Percentiles rank a stretch among this genome's conserved stretches.
phyloP scores from a whole-genome alignment of 2,888 invertebrate genomes.

The Mythimna impura region DNA sequence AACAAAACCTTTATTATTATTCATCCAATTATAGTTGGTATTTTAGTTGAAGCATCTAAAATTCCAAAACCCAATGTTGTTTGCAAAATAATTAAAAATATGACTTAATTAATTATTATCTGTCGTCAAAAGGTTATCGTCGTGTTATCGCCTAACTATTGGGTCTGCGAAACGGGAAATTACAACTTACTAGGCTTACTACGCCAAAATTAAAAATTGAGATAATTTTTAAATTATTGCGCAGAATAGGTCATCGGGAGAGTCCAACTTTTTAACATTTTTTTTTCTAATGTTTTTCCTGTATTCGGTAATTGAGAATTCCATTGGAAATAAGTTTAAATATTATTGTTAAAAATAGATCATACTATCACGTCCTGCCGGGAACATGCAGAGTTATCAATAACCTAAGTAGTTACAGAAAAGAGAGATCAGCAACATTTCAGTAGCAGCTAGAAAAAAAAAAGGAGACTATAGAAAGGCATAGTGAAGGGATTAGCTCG shows the following conservation, averaged over 20 bases:
- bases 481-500: slow-evolving; percentile 10
- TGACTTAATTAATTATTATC: slow-evolving; percentile 4
- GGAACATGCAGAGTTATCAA: too few relatives aligned
- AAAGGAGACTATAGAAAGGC: not conserved
- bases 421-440: not conserved
- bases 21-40: not conserved
- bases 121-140: slow-evolving; percentile 13
- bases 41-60: not conserved
- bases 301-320: not conserved
- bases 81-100: slow-evolving; percentile 3
- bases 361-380: too few relatives aligned
- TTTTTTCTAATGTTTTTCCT: not conserved
- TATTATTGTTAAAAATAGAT: not conserved
- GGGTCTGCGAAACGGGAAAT: not conserved
- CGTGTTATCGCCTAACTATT: too few relatives aligned
- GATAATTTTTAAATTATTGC: not conserved
- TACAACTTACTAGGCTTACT: not conserved
- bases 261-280: not conserved
- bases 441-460: not conserved
- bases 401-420: not conserved
- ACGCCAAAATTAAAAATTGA: not conserved
- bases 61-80: not conserved
- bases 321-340: not conserved
- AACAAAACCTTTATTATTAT: not conserved
- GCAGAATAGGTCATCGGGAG: not conserved